A percentile compares a stretch with the other conserved stretches of the same genome.
Conservation (phyloP, 2,113 vertebrate genomes). For the Hippopotamus amphibius region DNA sequence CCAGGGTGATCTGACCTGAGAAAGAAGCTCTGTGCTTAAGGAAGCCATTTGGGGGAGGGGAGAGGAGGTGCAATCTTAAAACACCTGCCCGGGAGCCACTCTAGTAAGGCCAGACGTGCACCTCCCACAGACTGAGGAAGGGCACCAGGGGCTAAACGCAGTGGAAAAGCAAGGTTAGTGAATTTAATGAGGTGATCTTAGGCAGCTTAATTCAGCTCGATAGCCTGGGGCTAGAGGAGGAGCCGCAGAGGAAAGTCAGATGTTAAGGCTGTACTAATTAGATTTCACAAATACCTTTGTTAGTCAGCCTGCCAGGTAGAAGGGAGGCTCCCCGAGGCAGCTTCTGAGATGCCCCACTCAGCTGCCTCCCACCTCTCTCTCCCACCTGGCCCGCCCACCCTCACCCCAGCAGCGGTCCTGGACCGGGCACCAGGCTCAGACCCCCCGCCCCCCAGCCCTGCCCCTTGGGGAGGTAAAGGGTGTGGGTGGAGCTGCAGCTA, state of each 20-base stretch:
- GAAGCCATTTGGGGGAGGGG: background rate
- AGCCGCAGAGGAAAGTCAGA: background rate
- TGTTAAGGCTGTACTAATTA: conserved; percentile 56
- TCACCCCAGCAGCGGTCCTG: too few relatives aligned
- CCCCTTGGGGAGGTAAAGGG: fast-evolving
- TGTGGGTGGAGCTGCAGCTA: too few relatives aligned
- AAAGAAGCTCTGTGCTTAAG: background rate
- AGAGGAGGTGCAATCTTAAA: background rate
- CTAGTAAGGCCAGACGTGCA: background rate
- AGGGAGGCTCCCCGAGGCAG: background rate
- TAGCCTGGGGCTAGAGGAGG: conserved; percentile 66
- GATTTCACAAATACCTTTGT: conserved; percentile 31
- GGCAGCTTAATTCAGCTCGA: conserved; percentile 43
- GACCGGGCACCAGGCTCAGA: background rate
- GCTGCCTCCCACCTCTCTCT: background rate
- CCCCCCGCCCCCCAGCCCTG: fast-evolving
- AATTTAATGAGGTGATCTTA: conserved; percentile 66
- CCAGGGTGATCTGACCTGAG: background rate
- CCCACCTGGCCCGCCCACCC: too few relatives aligned
- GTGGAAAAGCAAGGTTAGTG: conserved; percentile 63
- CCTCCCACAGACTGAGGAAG: conserved; percentile 57
- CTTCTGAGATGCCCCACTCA: background rate
- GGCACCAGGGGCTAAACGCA: conserved; percentile 60
- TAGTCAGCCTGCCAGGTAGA: background rate
- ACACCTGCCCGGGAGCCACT: conserved; percentile 12